These are phyloP conservation scores for Phalacrocorax carbo DNA, from an alignment of 2,113 vertebrate genomes.

Conservation along the genomic window DNA sequence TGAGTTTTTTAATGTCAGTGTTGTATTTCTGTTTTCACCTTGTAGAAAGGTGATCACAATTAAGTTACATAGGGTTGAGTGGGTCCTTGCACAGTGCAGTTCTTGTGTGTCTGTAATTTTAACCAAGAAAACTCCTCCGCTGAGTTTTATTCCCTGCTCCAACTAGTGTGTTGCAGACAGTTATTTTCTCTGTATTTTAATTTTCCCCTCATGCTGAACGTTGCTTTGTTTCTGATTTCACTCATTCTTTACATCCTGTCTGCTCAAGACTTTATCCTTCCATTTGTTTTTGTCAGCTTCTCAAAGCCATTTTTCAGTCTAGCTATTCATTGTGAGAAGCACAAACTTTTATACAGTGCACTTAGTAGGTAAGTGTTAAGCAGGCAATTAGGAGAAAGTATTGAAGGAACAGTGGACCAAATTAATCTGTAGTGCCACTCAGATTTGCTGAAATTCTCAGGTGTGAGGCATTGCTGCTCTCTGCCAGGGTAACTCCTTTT, in stretches of 20 bases:
- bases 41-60: neutral
- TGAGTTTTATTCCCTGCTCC: neutral
- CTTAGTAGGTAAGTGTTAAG: neutral
- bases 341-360: neutral
- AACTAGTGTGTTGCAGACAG: neutral
- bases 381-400: neutral
- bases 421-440: neutral
- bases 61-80: neutral
- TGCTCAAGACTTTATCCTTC: neutral
- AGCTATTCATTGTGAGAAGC: neutral
- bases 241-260: neutral
- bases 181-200: neutral
- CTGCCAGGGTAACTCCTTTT: neutral
- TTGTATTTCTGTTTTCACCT: neutral
- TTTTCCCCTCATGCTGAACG: neutral
- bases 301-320: neutral
- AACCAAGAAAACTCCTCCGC: neutral
- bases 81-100: neutral
- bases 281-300: neutral
- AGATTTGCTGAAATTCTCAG: neutral
- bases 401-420: neutral
- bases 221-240: neutral
- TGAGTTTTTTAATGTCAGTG: neutral
- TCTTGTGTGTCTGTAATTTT: neutral
- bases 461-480: neutral